Conservation (phyloP, 2,113 vertebrate genomes). For the Myotis yumanensis region DNA sequence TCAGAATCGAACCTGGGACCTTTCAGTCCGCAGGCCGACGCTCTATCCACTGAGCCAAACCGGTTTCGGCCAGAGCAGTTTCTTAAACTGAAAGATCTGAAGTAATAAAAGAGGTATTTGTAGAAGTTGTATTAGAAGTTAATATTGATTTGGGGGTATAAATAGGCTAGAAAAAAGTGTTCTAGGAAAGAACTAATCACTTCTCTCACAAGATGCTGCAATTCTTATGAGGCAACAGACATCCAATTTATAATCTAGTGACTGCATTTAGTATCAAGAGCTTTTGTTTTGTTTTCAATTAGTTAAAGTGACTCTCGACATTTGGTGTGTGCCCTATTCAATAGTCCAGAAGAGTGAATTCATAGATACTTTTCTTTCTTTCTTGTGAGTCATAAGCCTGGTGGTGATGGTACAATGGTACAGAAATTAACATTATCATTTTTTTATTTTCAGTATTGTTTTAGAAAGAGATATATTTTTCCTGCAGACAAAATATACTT, state of each 20-base stretch:
- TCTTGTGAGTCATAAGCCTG: background rate
- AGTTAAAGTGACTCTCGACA: background rate
- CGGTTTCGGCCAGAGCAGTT: background rate
- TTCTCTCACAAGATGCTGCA: background rate
- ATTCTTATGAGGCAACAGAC: background rate
- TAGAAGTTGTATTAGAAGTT: background rate
- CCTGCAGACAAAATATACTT: background rate
- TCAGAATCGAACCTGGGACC: no score
- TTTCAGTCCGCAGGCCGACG: no score
- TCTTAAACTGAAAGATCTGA: background rate
- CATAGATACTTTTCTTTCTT: background rate
- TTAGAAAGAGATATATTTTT: background rate
- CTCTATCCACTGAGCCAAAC: no score
- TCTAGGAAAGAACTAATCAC: background rate
- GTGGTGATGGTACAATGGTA: background rate
- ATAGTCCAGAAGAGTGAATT: background rate
- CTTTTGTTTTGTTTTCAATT: background rate
- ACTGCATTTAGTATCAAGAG: background rate
- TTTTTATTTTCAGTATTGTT: background rate
- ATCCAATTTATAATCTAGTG: background rate
- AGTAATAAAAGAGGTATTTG: background rate
- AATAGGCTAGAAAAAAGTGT: background rate
- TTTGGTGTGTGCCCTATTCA: background rate
- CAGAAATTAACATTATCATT: background rate
- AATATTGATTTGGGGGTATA: background rate